Evolutionary conservation across 2,888 invertebrate genomes (phyloP).

Genomic region (Drosophila incognita): DNA sequence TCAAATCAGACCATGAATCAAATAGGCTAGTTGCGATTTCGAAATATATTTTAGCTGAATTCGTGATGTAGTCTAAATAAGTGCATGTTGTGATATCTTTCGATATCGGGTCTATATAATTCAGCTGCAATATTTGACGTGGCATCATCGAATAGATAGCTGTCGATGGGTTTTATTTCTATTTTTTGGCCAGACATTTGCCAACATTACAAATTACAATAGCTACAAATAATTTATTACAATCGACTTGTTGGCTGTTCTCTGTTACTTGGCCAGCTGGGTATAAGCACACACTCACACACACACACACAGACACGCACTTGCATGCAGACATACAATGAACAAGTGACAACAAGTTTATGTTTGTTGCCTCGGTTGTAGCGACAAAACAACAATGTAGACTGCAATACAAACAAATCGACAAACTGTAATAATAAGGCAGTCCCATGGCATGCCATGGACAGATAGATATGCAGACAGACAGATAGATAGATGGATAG

Average conservation of each 20-base stretch:
- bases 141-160: neutral
- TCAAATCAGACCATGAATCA: neutral
- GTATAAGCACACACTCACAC: neutral
- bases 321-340: neutral
- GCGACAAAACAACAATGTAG: constrained; percentile 59
- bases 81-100: neutral
- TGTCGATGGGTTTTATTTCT: constrained; percentile 6
- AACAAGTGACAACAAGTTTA: constrained; percentile 47
- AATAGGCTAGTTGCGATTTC: neutral
- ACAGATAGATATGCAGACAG: constrained; percentile 39
- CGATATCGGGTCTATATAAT: neutral
- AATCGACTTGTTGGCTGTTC: constrained; percentile 50
- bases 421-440: constrained; percentile 72
- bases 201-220: constrained; percentile 66
- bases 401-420: constrained; percentile 70
- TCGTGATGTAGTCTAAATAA: neutral
- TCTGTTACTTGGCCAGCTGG: constrained; percentile 33
- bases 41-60: neutral
- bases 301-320: neutral
- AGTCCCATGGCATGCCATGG: constrained; percentile 46
- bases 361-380: constrained; percentile 33
- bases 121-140: neutral
- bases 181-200: constrained; percentile 33
- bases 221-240: constrained; percentile 66
- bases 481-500: constrained; percentile 36